phyloP scores from a whole-genome alignment of 2,797 vertebrate species.

The Calcarius lapponicus region DNA sequence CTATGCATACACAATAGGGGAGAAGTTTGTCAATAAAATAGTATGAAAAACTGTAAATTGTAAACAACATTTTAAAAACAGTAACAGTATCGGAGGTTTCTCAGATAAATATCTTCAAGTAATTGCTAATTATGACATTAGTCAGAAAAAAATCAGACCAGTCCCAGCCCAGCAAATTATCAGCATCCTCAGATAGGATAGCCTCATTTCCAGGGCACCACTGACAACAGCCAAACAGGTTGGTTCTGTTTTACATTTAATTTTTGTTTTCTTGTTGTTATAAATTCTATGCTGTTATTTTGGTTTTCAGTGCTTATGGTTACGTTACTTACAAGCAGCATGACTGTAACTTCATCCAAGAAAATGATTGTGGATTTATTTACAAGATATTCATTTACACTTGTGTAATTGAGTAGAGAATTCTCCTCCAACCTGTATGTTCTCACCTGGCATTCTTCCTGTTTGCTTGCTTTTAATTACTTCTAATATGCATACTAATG shows the following conservation, averaged over 20 bases:
- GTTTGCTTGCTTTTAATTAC: constrained; percentile 42
- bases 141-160: neutral
- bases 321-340: constrained; percentile 8
- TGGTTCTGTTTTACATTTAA: neutral
- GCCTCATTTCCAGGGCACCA: neutral
- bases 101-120: neutral
- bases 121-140: neutral
- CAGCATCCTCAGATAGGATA: neutral
- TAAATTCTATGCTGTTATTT: neutral
- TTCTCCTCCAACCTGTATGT: neutral
- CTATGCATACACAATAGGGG: neutral
- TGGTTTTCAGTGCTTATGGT: neutral
- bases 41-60: neutral
- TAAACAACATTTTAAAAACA: neutral
- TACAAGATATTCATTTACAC: constrained; percentile 4
- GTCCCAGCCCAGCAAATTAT: neutral
- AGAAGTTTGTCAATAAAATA: neutral
- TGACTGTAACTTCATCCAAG: constrained; percentile 15
- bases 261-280: neutral
- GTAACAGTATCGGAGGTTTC: neutral
- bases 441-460: neutral
- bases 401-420: neutral
- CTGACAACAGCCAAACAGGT: neutral
- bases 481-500: constrained; percentile 21
- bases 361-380: constrained; percentile 35